A percentile compares a stretch with the other conserved stretches of the same genome.
Evolutionary conservation across 1,140 invertebrate species (phyloP).

Genomic region (Ceratosolen solmsi): DNA sequence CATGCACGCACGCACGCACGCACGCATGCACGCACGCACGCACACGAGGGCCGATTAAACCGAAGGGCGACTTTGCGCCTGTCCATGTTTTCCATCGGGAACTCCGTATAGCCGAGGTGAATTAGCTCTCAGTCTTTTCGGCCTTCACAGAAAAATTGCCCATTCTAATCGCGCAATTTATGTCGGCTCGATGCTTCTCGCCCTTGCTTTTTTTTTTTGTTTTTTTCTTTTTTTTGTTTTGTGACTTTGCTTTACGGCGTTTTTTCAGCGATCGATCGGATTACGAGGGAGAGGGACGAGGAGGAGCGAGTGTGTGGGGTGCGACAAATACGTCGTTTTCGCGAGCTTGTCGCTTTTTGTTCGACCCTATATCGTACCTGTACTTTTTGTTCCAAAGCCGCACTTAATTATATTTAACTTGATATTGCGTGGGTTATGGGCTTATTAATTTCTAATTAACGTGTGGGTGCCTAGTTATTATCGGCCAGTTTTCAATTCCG

Average conservation of each 20-base stretch:
- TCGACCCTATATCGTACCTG: background rate
- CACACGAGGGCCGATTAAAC: too few species aligned
- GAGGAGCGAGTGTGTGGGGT: background rate
- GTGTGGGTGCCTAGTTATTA: background rate
- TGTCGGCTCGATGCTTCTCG: background rate
- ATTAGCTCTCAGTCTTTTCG: background rate
- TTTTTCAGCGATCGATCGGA: background rate
- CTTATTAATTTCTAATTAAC: background rate
- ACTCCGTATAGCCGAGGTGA: too few species aligned
- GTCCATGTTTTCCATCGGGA: too few species aligned
- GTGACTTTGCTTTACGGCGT: background rate
- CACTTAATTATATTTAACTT: background rate
- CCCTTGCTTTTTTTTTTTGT: background rate
- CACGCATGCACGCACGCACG: too few species aligned
- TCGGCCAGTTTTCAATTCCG: too few species aligned
- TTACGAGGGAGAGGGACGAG: background rate
- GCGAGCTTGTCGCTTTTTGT: background rate
- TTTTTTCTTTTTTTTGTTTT: background rate
- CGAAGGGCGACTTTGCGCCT: too few species aligned
- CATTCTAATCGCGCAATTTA: slow-evolving; percentile 4
- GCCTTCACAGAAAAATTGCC: background rate
- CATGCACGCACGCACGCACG: too few species aligned
- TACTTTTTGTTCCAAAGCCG: background rate
- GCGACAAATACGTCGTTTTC: background rate
- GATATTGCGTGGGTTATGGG: background rate